These are phyloP conservation scores for Latheticus oryzae DNA, from an alignment of 2,888 invertebrate species.

Conservation along the genomic window DNA sequence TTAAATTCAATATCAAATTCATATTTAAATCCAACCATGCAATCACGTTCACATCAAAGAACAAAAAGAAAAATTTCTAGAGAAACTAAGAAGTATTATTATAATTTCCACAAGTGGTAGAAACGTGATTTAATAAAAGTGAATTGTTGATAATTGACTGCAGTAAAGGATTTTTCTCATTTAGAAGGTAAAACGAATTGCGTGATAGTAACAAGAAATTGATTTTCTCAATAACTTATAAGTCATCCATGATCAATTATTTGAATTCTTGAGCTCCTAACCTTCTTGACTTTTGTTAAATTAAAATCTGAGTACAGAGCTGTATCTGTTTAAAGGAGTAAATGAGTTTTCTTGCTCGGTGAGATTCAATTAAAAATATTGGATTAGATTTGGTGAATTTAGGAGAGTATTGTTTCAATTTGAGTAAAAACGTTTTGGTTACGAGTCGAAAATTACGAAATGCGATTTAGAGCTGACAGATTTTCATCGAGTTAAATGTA, in stretches of 20 bases:
- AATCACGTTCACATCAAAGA: slow-evolving; percentile 32
- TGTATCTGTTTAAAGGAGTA: slow-evolving; percentile 16
- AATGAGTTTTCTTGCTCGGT: slow-evolving; percentile 17
- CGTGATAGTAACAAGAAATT: slow-evolving; percentile 4
- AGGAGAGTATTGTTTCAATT: slow-evolving; percentile 30
- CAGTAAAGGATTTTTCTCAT: slow-evolving; percentile 10
- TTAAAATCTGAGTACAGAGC: background rate
- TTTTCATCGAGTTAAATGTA: slow-evolving; percentile 27
- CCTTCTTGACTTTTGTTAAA: slow-evolving; percentile 5
- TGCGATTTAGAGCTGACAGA: slow-evolving; percentile 32
- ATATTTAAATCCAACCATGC: slow-evolving; percentile 15
- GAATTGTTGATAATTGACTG: slow-evolving; percentile 14
- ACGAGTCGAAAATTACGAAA: slow-evolving; percentile 23
- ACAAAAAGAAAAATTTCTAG: slow-evolving; percentile 22
- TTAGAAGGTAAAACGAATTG: slow-evolving; percentile 3
- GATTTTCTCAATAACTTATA: slow-evolving; percentile 18
- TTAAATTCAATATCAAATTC: background rate
- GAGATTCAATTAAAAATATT: slow-evolving; percentile 32
- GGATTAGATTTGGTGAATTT: slow-evolving; percentile 25
- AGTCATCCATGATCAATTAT: background rate
- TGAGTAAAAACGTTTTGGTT: slow-evolving; percentile 24
- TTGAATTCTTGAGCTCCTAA: slow-evolving; percentile 17
- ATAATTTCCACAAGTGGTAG: slow-evolving; percentile 19
- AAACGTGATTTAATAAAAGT: slow-evolving; percentile 23
- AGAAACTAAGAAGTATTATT: slow-evolving; percentile 29